Conservation (phyloP, 2,888 invertebrate species). For the Nephrotoma guestfalica region DNA sequence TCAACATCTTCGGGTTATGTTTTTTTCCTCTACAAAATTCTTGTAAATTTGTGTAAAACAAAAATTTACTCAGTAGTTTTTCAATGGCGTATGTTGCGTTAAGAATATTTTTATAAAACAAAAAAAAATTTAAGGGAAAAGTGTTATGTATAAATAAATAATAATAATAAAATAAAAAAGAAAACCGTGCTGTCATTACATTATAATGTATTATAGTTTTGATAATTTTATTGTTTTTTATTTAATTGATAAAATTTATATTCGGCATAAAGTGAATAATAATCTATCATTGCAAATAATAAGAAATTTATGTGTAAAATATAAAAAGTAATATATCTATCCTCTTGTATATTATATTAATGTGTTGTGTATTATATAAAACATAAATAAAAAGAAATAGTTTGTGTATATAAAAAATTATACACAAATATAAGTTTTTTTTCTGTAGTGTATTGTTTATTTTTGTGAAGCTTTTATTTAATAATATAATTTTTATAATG, state of each 20-base stretch:
- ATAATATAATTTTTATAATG: background rate
- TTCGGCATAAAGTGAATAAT: background rate
- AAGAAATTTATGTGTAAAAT: background rate
- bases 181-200: background rate
- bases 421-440: background rate
- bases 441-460: background rate
- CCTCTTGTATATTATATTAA: background rate
- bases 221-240: background rate
- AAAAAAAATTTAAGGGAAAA: background rate
- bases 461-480: background rate
- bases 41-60: background rate
- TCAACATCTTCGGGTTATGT: background rate
- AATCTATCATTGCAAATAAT: background rate
- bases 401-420: background rate
- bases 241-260: background rate
- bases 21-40: background rate
- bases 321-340: background rate
- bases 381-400: background rate
- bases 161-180: background rate
- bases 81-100: constrained; percentile 4
- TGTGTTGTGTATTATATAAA: background rate
- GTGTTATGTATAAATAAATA: background rate
- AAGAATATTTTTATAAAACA: background rate
- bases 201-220: background rate
- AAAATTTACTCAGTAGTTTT: constrained; percentile 3